Conservation (phyloP, 2,113 vertebrate genomes). For the Ammospiza nelsoni region DNA sequence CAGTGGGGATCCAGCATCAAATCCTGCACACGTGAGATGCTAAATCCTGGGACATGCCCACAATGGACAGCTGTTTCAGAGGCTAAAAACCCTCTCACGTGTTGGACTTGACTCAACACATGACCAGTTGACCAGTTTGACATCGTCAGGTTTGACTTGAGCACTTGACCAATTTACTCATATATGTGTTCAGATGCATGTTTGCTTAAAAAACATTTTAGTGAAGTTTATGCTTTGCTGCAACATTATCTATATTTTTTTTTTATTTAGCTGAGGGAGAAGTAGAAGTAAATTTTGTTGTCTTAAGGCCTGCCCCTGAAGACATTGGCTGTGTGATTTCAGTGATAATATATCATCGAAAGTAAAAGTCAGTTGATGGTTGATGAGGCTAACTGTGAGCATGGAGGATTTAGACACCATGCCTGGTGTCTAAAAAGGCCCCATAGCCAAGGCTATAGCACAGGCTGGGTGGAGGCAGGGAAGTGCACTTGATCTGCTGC, state of each 20-base stretch:
- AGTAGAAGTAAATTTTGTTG: neutral
- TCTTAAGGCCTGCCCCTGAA: neutral
- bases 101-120: neutral
- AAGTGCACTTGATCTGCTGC: rapidly evolving
- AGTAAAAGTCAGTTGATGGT: neutral
- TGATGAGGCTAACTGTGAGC: neutral
- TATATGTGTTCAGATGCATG: neutral
- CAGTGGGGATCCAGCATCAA: rapidly evolving
- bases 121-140: neutral
- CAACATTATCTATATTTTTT: neutral
- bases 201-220: neutral
- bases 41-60: neutral
- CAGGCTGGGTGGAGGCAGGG: neutral
- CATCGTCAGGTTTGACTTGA: neutral
- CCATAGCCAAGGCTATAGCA: rapidly evolving
- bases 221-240: neutral
- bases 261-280: rapidly evolving
- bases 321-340: neutral
- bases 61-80: neutral
- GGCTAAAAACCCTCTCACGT: neutral
- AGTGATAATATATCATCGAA: neutral
- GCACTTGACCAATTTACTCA: neutral
- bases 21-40: neutral
- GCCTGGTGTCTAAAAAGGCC: neutral
- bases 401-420: neutral